These are phyloP conservation scores for Bilobella aurantiaca DNA, from an alignment of 1,140 invertebrate species.

Conservation along the genomic window DNA sequence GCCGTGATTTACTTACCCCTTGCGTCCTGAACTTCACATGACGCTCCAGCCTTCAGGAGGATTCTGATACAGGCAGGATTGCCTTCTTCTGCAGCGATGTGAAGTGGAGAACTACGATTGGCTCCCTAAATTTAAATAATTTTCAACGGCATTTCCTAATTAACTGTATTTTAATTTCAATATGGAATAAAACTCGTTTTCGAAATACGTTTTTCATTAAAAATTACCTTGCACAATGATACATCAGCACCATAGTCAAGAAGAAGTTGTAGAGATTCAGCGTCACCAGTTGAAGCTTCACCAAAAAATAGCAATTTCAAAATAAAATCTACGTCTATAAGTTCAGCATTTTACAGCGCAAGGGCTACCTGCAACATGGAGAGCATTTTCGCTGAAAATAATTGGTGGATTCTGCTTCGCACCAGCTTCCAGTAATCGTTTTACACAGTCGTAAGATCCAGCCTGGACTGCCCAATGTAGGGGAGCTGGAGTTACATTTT, in stretches of 20 bases:
- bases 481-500: no score
- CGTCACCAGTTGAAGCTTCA: conserved; percentile 45
- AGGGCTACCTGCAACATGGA: conserved; percentile 55
- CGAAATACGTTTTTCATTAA: background rate
- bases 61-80: conserved; percentile 21
- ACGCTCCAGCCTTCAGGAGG: conserved; percentile 28
- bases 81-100: conserved; percentile 28
- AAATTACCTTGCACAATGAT: conserved; percentile 37
- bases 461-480: conserved; percentile 28
- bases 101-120: conserved; percentile 22
- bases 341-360: background rate
- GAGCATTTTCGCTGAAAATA: conserved; percentile 54
- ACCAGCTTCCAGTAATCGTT: conserved; percentile 26
- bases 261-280: conserved; percentile 55
- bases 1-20: conserved; percentile 16
- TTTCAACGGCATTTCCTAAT: no score
- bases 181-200: background rate
- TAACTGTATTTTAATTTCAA: background rate
- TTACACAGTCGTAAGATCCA: conserved; percentile 26
- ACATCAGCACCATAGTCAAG: conserved; percentile 63
- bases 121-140: no score
- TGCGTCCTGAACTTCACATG: conserved; percentile 20
- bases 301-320: background rate
- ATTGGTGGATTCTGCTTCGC: conserved; percentile 32
- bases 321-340: no score